Evolutionary conservation across 2,113 vertebrate species (phyloP).

Genomic region (Chinchilla lanigera): DNA sequence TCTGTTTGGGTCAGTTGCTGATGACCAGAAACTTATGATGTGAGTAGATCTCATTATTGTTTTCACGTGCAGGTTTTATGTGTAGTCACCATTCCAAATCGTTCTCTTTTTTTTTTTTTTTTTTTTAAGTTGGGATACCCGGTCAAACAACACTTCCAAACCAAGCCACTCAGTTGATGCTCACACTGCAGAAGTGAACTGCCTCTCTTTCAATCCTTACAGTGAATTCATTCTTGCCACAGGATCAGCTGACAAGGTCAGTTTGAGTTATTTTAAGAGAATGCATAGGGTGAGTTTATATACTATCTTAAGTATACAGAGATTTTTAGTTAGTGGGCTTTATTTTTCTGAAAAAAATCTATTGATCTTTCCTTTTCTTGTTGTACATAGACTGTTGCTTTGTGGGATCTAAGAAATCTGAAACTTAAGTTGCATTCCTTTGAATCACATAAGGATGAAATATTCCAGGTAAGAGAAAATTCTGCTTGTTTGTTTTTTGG

Average conservation of each 20-base stretch:
- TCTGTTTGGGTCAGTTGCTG: conserved; percentile 97
- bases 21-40: conserved; percentile 99
- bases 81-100: background rate
- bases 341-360: conserved; percentile 42
- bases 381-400: conserved; percentile 92
- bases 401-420: conserved; percentile 98
- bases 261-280: conserved; percentile 51
- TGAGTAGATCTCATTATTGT: conserved; percentile 67
- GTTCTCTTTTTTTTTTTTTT: background rate
- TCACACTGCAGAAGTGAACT: conserved; percentile 99
- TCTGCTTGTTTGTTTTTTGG: background rate
- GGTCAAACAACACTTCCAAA: conserved; percentile 98
- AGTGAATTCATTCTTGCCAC: conserved; percentile 98
- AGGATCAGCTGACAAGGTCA: conserved; percentile 97
- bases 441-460: conserved; percentile 99
- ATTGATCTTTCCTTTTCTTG: background rate
- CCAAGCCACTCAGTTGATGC: conserved; percentile 98
- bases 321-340: background rate
- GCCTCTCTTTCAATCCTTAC: conserved; percentile 98
- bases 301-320: background rate
- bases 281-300: background rate
- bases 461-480: conserved; percentile 94
- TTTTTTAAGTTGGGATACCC: conserved; percentile 94
- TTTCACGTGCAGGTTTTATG: background rate
- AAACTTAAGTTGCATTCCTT: conserved; percentile 99